Evolutionary conservation across 2,888 invertebrate genomes (phyloP), one percentile per base, ranked within the genome.

Genomic region (Nebria brevicollis): DNA sequence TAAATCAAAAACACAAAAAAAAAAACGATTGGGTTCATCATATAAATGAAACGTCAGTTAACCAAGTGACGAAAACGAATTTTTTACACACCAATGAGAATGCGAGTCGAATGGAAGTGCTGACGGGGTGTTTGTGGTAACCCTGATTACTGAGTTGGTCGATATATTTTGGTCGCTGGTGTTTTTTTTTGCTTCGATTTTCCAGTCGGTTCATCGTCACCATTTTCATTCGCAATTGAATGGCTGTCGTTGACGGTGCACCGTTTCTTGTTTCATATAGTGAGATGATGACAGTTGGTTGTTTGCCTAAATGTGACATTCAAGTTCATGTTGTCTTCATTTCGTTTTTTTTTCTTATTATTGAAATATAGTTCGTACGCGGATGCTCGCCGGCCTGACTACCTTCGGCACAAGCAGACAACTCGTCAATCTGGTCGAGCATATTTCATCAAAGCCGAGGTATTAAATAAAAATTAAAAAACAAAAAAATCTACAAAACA

Each of bases 241-340:
- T 34, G 20, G 13, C 42, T 15, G 41, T 73, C 15, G 54, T 1
- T 41, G 41, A 73, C 73, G 66, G 20, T 76, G 10, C 76, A 8
- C 66, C 10, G 42, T 25, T 76, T 41, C 25, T 81, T 76, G 43
- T 81, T 76, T 66, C 41, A 54, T 81, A 76, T 77, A 81, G 77
- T 81, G 81, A 81, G 81, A 77, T 80, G 54, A 72, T 74, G 81
- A 81, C 77, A 76, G 77, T 82, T 34, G 77, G 72, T 82, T 82
- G 77, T 82, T 81, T 76, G 85, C 85, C 85, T 87, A 86, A 85
- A 86, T 86, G 86, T 86, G 86, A 86, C 85, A 86, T 85, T 84
- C 87, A 86, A 86, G 85, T 86, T 86, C 85, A 86, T 85, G 85
- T 86, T 85, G 85, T 86, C 85, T 85, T 84, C 83, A 75, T 78